Conservation (phyloP, 2,797 vertebrate genomes). For the Eospalax fontanierii region DNA sequence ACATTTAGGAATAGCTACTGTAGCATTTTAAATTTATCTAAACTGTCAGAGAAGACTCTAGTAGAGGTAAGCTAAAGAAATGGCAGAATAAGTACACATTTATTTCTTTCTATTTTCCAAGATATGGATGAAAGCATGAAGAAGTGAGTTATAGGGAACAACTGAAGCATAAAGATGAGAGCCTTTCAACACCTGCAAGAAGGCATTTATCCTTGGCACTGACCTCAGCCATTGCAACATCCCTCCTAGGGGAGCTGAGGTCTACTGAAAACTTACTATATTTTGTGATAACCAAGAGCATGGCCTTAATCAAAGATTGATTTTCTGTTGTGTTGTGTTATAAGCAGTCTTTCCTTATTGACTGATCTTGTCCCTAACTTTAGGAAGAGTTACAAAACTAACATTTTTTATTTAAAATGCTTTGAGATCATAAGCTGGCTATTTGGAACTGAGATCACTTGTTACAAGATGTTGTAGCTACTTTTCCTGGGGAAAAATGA, state of each 20-base stretch:
- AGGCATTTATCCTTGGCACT: conserved; percentile 34
- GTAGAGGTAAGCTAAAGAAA: conserved; percentile 61
- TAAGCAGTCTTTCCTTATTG: neutral
- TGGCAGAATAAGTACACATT: conserved; percentile 47
- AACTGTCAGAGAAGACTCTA: conserved; percentile 61
- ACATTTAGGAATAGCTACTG: conserved; percentile 59
- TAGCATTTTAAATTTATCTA: conserved; percentile 69
- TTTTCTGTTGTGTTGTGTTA: conserved; percentile 5
- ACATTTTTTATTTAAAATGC: neutral
- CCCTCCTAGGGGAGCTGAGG: neutral
- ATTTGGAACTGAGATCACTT: neutral
- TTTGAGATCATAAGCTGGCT: neutral
- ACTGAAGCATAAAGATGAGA: conserved; percentile 65
- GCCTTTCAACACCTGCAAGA: conserved; percentile 13
- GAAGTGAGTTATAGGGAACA: conserved; percentile 66
- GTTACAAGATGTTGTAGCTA: neutral
- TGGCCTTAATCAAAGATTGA: neutral
- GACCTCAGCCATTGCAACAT: neutral
- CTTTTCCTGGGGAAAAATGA: neutral
- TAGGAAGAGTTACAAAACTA: neutral
- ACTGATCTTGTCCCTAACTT: neutral
- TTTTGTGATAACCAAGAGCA: conserved; percentile 55
- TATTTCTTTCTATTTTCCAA: conserved; percentile 72
- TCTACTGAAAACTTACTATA: conserved; percentile 55
- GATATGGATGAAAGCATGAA: conserved; percentile 50